Conservation (phyloP, 2,888 invertebrate species). For the Cheilosia vernalis region DNA sequence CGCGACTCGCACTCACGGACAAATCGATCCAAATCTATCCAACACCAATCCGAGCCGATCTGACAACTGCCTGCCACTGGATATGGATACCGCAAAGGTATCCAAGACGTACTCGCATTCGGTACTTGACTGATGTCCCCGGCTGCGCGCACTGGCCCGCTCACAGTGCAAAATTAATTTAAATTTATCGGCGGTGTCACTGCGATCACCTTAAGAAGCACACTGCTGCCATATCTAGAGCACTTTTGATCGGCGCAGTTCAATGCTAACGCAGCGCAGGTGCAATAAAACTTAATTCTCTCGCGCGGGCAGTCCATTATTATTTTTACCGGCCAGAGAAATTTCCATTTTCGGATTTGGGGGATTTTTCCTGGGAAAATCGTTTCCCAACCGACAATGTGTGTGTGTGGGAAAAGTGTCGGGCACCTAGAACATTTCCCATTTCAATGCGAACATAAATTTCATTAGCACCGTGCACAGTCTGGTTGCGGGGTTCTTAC, state of each 20-base stretch:
- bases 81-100: background rate
- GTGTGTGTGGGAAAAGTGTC: conserved; percentile 63
- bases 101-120: background rate
- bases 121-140: conserved; percentile 59
- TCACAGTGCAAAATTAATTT: conserved; percentile 69
- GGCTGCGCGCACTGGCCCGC: conserved; percentile 19
- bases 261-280: conserved; percentile 47
- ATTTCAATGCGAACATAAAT: conserved; percentile 72
- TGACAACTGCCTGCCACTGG: conserved; percentile 11
- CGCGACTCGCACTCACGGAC: conserved; percentile 38
- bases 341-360: conserved; percentile 67
- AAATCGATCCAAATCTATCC: conserved; percentile 61
- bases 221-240: conserved; percentile 61
- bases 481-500: conserved; percentile 35
- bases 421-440: conserved; percentile 54
- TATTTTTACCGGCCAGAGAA: conserved; percentile 32
- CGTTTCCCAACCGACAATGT: conserved; percentile 1
- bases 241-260: conserved; percentile 43
- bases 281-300: conserved; percentile 71
- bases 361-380: conserved; percentile 71
- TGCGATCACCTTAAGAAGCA: conserved; percentile 66
- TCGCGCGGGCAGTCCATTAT: conserved; percentile 56
- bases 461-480: conserved; percentile 63
- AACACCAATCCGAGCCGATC: conserved; percentile 21
- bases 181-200: conserved; percentile 72